phyloP scores from a whole-genome alignment of 2,113 vertebrate genomes.

The Dendrocopos noguchii region DNA sequence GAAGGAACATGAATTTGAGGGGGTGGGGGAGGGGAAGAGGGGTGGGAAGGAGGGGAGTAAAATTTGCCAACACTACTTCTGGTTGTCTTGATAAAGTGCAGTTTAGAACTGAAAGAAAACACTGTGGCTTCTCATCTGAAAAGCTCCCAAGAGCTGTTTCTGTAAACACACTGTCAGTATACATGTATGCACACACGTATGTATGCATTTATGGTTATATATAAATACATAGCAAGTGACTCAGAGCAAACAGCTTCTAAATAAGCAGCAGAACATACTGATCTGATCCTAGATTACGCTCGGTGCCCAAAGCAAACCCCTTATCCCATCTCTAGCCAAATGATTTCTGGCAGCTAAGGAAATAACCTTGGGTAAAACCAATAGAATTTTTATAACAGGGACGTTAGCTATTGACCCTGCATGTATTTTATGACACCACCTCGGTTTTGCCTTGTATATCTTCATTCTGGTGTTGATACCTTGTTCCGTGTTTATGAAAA shows the following conservation, averaged over 20 bases:
- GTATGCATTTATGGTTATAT: background rate
- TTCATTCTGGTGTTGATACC: conserved; percentile 30
- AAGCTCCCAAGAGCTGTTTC: background rate
- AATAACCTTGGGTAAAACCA: conserved; percentile 54
- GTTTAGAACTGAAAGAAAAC: background rate
- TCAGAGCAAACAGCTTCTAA: background rate
- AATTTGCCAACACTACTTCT: background rate
- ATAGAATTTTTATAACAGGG: conserved; percentile 31
- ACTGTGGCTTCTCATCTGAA: background rate
- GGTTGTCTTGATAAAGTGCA: rapidly evolving
- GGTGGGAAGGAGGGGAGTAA: background rate
- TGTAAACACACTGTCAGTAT: background rate
- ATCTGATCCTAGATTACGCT: background rate
- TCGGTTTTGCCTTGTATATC: conserved; percentile 30
- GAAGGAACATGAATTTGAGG: background rate
- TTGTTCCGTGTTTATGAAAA: background rate
- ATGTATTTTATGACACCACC: conserved; percentile 19
- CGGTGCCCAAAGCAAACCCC: background rate
- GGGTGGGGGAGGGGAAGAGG: no score
- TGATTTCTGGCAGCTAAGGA: conserved; percentile 52
- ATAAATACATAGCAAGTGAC: background rate
- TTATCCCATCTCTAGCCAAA: conserved; percentile 22
- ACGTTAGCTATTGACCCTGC: background rate
- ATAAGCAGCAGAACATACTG: background rate
- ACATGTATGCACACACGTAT: background rate